These are phyloP conservation scores for Brienomyrus brachyistius DNA, from an alignment of 2,113 vertebrate genomes.

Conservation along the genomic window DNA sequence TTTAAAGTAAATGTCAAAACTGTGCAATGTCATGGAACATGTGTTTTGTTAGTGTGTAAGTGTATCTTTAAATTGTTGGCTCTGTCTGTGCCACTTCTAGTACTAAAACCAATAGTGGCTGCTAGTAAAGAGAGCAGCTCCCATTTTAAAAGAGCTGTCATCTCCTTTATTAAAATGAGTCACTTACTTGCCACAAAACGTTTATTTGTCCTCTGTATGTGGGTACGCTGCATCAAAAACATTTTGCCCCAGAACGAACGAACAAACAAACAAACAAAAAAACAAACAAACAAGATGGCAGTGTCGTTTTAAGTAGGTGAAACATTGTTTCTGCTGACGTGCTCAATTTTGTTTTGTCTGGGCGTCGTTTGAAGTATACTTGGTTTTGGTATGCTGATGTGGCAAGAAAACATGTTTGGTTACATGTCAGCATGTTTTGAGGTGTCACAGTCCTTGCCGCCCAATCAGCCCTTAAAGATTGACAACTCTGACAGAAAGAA, in stretches of 20 bases:
- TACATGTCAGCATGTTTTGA: not conserved
- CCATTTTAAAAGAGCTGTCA: not conserved
- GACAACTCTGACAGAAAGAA: not conserved
- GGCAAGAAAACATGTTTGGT: not conserved
- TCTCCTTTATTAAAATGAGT: not conserved
- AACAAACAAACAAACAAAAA: not conserved
- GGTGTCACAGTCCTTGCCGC: not conserved
- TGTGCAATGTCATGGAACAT: not conserved
- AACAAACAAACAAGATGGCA: not conserved
- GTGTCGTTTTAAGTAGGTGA: not conserved
- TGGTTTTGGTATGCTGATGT: not conserved
- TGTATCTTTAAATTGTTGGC: not conserved
- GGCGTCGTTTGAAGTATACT: not conserved
- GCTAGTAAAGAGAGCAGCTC: not conserved
- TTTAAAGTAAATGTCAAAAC: not conserved
- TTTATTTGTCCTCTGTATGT: not conserved
- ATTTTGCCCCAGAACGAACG: not conserved
- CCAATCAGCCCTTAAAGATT: not conserved
- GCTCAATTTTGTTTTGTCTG: not conserved
- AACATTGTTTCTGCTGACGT: not conserved
- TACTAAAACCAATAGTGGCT: not conserved
- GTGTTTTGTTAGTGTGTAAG: not conserved
- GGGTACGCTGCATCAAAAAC: not conserved
- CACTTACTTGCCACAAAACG: not conserved
- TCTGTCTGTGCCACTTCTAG: not conserved